Conservation (phyloP, 37 sponge, comb jelly and placozoan species). For the Petrosia ficiformis region DNA sequence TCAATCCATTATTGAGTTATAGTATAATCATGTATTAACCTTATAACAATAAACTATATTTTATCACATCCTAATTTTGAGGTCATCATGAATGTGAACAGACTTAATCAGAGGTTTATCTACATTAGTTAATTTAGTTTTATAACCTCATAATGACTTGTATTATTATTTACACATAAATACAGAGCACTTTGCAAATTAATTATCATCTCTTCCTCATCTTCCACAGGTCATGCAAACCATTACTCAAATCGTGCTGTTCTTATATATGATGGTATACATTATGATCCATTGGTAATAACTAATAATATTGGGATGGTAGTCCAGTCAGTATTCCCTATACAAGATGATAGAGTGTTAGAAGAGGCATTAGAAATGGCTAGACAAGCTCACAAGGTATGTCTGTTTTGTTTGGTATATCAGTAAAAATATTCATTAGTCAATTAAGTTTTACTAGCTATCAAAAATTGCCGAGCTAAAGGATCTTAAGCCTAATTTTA, state of each 20-base stretch:
- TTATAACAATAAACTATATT: no score
- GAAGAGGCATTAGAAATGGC: constrained; percentile 57
- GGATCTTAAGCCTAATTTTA: no score
- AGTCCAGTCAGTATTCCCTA: constrained; percentile 36
- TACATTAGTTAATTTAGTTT: no score
- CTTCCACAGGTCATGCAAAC: constrained; percentile 33
- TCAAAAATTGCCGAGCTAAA: background rate
- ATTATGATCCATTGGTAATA: constrained; percentile 78
- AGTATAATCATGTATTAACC: no score
- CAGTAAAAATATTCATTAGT: background rate
- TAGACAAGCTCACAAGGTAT: constrained; percentile 52
- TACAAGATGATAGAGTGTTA: constrained; percentile 13
- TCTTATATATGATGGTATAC: constrained; percentile 77
- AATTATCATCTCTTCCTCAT: background rate
- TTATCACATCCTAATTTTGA: no score
- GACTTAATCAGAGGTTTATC: no score
- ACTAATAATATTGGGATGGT: background rate
- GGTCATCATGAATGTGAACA: no score
- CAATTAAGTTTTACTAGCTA: background rate
- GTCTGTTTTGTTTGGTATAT: background rate
- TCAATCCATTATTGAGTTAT: no score
- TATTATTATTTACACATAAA: no score
- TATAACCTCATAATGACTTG: no score
- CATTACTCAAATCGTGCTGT: constrained; percentile 29
- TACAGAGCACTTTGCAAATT: no score